Base-by-base conservation (phyloP, 2,888 invertebrate genomes). In the Eupithecia pulchellata region DNA sequence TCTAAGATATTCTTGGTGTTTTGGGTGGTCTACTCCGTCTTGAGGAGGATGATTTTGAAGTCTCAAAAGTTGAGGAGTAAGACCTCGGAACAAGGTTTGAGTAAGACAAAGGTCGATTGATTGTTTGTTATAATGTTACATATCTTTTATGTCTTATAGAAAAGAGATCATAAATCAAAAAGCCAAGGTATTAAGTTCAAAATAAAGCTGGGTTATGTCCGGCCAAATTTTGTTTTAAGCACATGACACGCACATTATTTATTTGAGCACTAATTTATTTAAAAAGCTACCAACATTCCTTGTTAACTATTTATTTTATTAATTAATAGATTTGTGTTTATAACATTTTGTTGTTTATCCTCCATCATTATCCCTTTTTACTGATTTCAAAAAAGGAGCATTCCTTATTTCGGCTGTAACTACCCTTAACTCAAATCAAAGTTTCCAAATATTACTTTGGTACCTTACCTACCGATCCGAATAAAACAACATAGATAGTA, bases 1-100 rank as follows among this genome's bases (percentile, higher is more conserved):
- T 92, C 93, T 0, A 90, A 89, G 27, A 68, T 93, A 5, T 94
- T 92, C 67, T 79, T 94, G 14, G 79, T 92, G 14, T 92, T 93
- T 74, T 94, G 93, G 93, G 80, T 94, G 3, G 80, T 81, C 36
- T 94, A 90, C 72, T 93, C 93, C 0, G 84, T 93, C 1, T 77
- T 92, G 0, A 85, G 93, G 70, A 81, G 91, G 60, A 79, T 91
- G 81, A 86, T 91, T 81, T 74, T 81, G 36, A 87, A 86, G 73
- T 78, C 87, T 1, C 87, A 83, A 27, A 73, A 65, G 64, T 17
- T 32, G 11, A 34, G 27, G 11, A 34, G 27, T 32, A 25, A 25
- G 25, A 52, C 20, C 52, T 52, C 13, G 11, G 52, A 20, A 47
- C 47, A 52, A 11, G 52, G 25, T 25, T 8, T 25, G 11, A 52